Conservation (phyloP, 30 jellyfish, hydroid and myxozoan species). For the Hydra vulgaris region DNA sequence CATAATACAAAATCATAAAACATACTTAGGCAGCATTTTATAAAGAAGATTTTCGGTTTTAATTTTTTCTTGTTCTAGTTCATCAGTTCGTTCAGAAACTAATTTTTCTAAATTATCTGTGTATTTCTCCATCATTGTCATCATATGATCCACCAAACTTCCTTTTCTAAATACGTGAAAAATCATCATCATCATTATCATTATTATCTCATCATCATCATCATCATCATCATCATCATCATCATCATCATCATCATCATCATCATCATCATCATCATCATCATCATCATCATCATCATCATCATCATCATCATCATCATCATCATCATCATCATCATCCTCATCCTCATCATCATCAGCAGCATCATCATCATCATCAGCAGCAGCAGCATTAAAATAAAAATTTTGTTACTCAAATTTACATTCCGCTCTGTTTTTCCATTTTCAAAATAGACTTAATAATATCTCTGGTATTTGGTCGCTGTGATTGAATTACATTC, state of each 20-base stretch:
- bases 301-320: no score
- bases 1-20: no score
- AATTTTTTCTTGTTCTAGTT: constrained; percentile 73
- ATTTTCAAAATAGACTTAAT: constrained; percentile 10
- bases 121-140: constrained; percentile 84
- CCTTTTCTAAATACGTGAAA: constrained; percentile 16
- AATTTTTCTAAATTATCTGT: constrained; percentile 75
- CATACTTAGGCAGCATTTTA: constrained; percentile 89
- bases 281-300: not conserved
- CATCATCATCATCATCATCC: not conserved
- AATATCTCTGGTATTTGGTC: constrained; percentile 65
- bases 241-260: not conserved
- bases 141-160: constrained; percentile 81
- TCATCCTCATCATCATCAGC: not conserved
- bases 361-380: not conserved
- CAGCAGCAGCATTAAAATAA: no score
- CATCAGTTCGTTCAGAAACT: constrained; percentile 71
- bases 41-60: constrained; percentile 73
- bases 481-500: constrained; percentile 48
- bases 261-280: not conserved
- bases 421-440: constrained; percentile 17
- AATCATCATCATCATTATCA: no score
- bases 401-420: not conserved
- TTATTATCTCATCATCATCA: not conserved
- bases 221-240: not conserved